Base-by-base conservation (phyloP, 2,113 vertebrate genomes). In the Enhydra lutris region DNA sequence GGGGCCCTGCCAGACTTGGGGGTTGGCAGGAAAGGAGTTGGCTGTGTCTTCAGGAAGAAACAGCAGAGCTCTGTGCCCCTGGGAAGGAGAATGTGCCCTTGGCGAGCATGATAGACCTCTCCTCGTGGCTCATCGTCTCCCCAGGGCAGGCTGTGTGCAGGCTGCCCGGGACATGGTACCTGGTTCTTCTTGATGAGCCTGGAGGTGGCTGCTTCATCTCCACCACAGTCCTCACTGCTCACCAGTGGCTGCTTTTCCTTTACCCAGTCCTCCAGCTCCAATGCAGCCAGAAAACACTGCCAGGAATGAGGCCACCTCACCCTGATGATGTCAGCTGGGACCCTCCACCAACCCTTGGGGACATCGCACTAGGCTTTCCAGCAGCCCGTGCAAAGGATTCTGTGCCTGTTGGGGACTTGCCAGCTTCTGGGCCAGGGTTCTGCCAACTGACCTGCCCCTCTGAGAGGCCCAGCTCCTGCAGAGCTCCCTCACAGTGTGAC, bases 151-250 rank as follows among this genome's bases (percentile, higher is more conserved):
- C 7, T 1, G n/a, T 0, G 8, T 2, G 3, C 13, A 11, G 10
- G 31, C 36, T 1, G 50, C 34, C 47, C n/a, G 8, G 88, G 63
- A 76, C 3, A 8, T 1, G 6, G 87, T 98, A 99, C 99, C 99
- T 99, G 98, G 84, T 99, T 99, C 97, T 99, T 99, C 95, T 98
- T 98, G 52, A 99, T 59, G 82, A 99, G 99, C 84, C 98, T 99
- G 89, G 96, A 71, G 1, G 99, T 99, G 91, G 99, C 98, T 65
- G 97, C 97, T 95, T 99, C 97, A 0, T 99, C 99, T 92, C 99
- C 99, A 47, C 99, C 99, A 0, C 98, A 99, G 92, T 99, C 99
- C 3, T 99, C 99, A 26, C 98, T 99, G 73, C 98, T 99, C 59
- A 99, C 98, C 97, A 99, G 91, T 5, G 95, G 98, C 73, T 98